A percentile compares a stretch with the other conserved stretches of the same genome.
These are phyloP conservation scores for Geococcyx californianus DNA, from an alignment of 2,113 vertebrate genomes.

Conservation along the genomic window DNA sequence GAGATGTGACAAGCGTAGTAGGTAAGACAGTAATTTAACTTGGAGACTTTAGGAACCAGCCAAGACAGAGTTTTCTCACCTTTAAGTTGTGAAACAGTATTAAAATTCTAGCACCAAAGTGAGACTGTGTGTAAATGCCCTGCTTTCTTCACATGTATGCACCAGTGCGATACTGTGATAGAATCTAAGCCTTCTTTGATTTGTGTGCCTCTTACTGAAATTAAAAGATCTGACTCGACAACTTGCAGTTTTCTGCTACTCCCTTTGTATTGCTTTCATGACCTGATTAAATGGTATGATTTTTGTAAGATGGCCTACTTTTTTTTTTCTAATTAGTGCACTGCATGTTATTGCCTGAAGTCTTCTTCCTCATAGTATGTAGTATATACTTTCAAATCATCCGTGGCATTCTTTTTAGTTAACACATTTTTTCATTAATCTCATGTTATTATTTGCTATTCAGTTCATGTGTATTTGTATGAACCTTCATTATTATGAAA, in stretches of 20 bases:
- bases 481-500: background rate
- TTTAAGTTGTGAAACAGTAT: background rate
- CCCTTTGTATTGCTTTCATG: background rate
- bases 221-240: slow-evolving; percentile 6
- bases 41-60: background rate
- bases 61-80: background rate
- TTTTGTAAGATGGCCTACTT: slow-evolving; percentile 32
- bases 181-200: background rate
- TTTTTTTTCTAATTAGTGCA: slow-evolving; percentile 29
- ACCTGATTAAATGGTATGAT: slow-evolving; percentile 10
- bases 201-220: background rate
- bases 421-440: background rate
- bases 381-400: background rate
- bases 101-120: background rate
- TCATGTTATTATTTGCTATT: background rate
- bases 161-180: background rate
- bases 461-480: background rate
- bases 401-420: background rate
- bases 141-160: background rate
- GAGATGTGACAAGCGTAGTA: background rate
- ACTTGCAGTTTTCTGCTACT: background rate
- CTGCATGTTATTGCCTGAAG: background rate
- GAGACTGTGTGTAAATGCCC: background rate
- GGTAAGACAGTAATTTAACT: background rate
- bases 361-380: background rate